Conservation (phyloP, 2,797 vertebrate genomes). For the Microhierax caerulescens region DNA sequence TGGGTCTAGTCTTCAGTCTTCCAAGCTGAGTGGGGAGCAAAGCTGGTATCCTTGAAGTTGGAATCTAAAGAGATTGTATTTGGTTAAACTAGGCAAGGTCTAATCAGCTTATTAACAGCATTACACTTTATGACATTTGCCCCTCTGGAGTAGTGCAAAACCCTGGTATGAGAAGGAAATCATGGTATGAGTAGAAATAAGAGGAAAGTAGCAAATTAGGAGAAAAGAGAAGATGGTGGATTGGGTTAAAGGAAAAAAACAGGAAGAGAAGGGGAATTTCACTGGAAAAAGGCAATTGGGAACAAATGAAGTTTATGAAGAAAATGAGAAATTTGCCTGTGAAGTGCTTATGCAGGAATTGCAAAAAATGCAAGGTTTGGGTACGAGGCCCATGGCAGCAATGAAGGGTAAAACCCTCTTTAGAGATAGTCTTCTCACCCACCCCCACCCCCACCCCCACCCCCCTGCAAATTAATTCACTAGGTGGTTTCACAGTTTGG, state of each 20-base stretch:
- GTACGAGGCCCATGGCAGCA: neutral
- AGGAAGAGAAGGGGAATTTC: neutral
- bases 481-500: neutral
- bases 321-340: neutral
- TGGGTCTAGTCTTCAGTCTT: neutral
- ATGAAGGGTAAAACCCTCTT: neutral
- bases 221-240: neutral
- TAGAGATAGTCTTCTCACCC: neutral
- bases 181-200: neutral
- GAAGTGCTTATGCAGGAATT: neutral
- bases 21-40: neutral
- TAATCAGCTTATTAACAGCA: neutral
- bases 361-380: neutral
- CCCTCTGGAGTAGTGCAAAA: neutral
- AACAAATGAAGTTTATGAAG: neutral
- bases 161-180: neutral
- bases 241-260: neutral
- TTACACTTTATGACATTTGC: neutral
- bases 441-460: no score
- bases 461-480: neutral
- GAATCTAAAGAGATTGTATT: neutral
- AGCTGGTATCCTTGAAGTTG: neutral
- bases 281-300: neutral
- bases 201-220: neutral
- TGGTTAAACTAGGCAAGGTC: neutral